phyloP scores from a whole-genome alignment of 2,797 vertebrate genomes.

The Poeciliopsis presidionis region DNA sequence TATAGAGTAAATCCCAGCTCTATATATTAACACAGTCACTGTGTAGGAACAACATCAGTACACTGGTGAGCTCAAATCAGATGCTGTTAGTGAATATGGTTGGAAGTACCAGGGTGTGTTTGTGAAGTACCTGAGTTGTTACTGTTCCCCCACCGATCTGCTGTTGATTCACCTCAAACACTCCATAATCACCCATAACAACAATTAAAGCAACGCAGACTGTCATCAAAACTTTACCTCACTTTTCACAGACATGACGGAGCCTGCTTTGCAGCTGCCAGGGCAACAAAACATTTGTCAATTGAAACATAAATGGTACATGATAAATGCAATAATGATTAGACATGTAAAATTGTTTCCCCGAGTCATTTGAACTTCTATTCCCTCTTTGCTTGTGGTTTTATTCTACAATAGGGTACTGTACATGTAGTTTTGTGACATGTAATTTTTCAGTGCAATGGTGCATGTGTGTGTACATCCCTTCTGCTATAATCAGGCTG shows the following conservation, averaged over 20 bases:
- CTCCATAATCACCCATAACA: conserved; percentile 53
- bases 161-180: conserved; percentile 56
- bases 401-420: background rate
- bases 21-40: background rate
- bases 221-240: conserved; percentile 49
- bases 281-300: background rate
- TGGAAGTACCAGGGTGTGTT: conserved; percentile 1
- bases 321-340: background rate
- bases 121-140: conserved; percentile 35
- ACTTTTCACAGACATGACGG: conserved; percentile 30
- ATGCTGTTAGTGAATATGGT: background rate
- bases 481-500: conserved; percentile 65
- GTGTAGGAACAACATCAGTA: conserved; percentile 4
- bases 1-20: background rate
- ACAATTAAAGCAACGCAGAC: conserved; percentile 48
- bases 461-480: conserved; percentile 45
- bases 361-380: conserved; percentile 3
- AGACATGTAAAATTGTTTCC: background rate
- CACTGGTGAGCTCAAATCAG: background rate
- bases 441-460: conserved; percentile 37
- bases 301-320: background rate
- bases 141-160: conserved; percentile 22
- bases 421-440: conserved; percentile 3
- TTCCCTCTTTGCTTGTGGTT: background rate
- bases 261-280: conserved; percentile 27